Evolutionary conservation across 2,797 vertebrate genomes (phyloP), one percentile per base, ranked within the genome.

Genomic region (Macroramphosus scolopax): DNA sequence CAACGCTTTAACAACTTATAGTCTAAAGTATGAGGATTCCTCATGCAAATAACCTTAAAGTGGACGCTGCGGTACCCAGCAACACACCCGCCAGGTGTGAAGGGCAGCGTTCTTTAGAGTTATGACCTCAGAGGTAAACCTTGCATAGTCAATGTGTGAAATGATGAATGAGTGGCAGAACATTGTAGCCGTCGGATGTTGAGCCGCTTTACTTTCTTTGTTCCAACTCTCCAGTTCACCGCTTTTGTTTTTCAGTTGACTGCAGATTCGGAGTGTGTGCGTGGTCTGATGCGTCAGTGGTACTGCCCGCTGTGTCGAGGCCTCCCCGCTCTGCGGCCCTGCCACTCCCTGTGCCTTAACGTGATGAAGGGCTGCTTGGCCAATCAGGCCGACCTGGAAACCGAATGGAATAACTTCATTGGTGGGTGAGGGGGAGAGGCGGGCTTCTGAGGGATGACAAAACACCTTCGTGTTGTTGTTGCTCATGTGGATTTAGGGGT

Each of bases 301-400:
- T 93, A 92, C 82, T 95, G 93, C 74, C 92, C 92, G 0, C 80
- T 95, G 55, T 96, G 94, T 48, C 89, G 88, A 4, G 93, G 93
- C n/a, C 50, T 86, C 50, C 89, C 93, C 14, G 76, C 82, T 2
- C 77, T 95, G 39, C 82, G 85, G 29, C 92, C 93, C 17, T 96
- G 93, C 72, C 87, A 89, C 33, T 85, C 89, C 11, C 89, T 95
- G 63, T 95, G 93, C 74, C 92, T 94, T 42, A 94, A 95, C 1
- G 91, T 95, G 72, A 91, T 93, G 89, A 92, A 93, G 76, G 93
- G 93, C 68, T 96, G 93, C 75, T 83, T 94, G 15, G 92, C 91
- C 77, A 92, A 90, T 82, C 86, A 87, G 78, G 91, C 89, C 0
- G 91, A 93, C 62, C 80, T 96, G 70, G 91, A 94, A 43, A 79